phyloP scores from a whole-genome alignment of 1,140 invertebrate genomes.

The Heliconius eleuchia region DNA sequence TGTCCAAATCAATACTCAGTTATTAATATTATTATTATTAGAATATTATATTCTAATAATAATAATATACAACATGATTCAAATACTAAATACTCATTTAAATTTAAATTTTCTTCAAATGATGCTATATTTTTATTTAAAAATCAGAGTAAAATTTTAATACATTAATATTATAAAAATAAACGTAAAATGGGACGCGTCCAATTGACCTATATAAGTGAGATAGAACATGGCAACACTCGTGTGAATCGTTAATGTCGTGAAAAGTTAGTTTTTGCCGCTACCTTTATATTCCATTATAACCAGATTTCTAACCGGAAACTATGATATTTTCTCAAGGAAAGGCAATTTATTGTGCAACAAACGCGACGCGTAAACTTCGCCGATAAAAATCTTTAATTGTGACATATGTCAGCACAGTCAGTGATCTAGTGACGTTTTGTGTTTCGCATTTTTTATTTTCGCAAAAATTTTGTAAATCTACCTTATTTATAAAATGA shows the following conservation, averaged over 20 bases:
- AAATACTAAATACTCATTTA: too few species aligned
- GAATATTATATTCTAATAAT: too few species aligned
- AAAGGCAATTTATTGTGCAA: conserved; percentile 18
- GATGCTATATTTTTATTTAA: not conserved
- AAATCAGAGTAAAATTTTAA: not conserved
- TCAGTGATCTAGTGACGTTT: conserved; percentile 71
- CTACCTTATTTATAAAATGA: conserved; percentile 75
- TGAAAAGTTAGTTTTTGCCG: not conserved
- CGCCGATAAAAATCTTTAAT: conserved; percentile 22
- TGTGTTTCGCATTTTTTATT: conserved; percentile 58
- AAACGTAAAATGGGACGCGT: conserved; percentile 23
- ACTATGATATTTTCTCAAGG: conserved; percentile 35
- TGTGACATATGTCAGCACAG: conserved; percentile 62
- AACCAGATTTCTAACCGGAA: conserved; percentile 32
- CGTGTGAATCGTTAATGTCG: conserved; percentile 50
- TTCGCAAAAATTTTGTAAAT: conserved; percentile 58
- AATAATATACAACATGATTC: too few species aligned
- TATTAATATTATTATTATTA: not conserved
- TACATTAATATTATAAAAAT: not conserved
- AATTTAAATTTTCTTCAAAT: not conserved
- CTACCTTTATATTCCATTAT: conserved; percentile 3
- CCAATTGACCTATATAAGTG: conserved; percentile 49
- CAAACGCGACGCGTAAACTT: conserved; percentile 15
- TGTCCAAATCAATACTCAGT: not conserved
- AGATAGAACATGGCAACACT: conserved; percentile 50